Base-by-base conservation (phyloP, 2,113 vertebrate genomes). In the Hippopotamus amphibius region DNA sequence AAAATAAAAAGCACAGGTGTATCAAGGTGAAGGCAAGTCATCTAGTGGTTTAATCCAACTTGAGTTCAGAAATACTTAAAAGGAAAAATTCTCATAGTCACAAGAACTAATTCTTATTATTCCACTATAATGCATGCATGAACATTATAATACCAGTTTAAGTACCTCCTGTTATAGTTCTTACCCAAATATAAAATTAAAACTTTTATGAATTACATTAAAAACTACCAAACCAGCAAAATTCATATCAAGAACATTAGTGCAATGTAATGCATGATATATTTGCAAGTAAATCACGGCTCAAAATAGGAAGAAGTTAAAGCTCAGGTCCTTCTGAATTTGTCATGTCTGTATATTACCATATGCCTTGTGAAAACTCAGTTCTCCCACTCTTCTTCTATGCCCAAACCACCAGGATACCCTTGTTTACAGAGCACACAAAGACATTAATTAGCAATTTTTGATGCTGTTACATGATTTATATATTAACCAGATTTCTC, bases 1-100 rank as follows among this genome's bases (percentile, higher is more conserved):
- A 87, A 91, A 72, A 50, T 16, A 93, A 1, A 79, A 80, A 68
- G 8, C 12, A 50, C 21, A 77, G 15, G 10, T n/a, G 0, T 30
- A 6, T 16, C 9, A 37, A 80, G 3, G 4, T 65, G 13, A 79
- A 43, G 8, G 30, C 1, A 65, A 17, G 11, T 57, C 8, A 50
- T 59, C n/a, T 46, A 80, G 21, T 12, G 7, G 16, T 79, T 22
- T 61, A 87, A 55, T 83, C 41, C 87, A 77, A 83, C 48, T 74
- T 77, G 55, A 90, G n/a, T 61, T 57, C 4, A 88, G 57, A 92
- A 80, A 85, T 68, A 89, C 61, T 77, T 82, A 89, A 94, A 55
- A 84, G 26, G 65, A 84, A 88, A 81, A 43, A 59, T 33, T 66
- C 2, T 57, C 53, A 48, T 57, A 17, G 9, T 82, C 28, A 79